phyloP scores from a whole-genome alignment of 1,140 invertebrate genomes.

The Zaprionus nigranus region DNA sequence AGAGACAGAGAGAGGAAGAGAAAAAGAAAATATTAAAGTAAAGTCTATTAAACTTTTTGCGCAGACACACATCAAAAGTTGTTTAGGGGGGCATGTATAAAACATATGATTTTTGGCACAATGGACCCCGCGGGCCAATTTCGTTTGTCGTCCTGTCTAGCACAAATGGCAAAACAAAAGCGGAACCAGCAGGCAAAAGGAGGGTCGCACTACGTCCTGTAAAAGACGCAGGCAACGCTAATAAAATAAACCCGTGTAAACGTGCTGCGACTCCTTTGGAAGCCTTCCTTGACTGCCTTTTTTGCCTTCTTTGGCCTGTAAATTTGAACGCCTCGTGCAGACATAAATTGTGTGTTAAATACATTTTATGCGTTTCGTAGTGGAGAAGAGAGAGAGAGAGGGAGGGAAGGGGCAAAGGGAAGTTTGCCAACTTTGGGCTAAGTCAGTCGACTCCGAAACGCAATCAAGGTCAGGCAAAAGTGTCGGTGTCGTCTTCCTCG shows the following conservation, averaged over 20 bases:
- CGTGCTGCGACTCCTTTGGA: conserved; percentile 30
- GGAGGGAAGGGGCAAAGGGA: background rate
- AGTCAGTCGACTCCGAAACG: conserved; percentile 76
- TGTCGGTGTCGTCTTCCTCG: background rate
- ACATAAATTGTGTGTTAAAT: conserved; percentile 83
- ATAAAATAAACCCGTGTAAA: conserved; percentile 75
- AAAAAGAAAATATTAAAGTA: conserved; percentile 64
- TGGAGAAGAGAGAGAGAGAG: background rate
- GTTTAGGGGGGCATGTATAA: conserved; percentile 65
- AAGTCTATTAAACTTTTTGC: conserved; percentile 75
- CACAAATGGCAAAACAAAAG: conserved; percentile 60
- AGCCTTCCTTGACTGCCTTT: background rate
- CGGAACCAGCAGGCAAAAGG: conserved; percentile 21
- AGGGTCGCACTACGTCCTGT: conserved; percentile 5
- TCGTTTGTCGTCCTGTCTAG: conserved; percentile 55
- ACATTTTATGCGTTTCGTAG: conserved; percentile 77
- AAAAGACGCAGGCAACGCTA: conserved; percentile 37
- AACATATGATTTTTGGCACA: conserved; percentile 81
- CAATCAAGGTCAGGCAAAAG: conserved; percentile 68
- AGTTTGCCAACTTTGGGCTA: conserved; percentile 30
- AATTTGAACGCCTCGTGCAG: conserved; percentile 77
- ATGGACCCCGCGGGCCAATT: conserved; percentile 77
- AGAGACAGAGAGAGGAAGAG: background rate
- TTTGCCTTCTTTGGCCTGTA: conserved; percentile 62
- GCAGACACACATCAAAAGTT: conserved; percentile 26